Evolutionary conservation across 92 coral and sea anemone genomes (phyloP).

Genomic region (Pocillopora meandrina): DNA sequence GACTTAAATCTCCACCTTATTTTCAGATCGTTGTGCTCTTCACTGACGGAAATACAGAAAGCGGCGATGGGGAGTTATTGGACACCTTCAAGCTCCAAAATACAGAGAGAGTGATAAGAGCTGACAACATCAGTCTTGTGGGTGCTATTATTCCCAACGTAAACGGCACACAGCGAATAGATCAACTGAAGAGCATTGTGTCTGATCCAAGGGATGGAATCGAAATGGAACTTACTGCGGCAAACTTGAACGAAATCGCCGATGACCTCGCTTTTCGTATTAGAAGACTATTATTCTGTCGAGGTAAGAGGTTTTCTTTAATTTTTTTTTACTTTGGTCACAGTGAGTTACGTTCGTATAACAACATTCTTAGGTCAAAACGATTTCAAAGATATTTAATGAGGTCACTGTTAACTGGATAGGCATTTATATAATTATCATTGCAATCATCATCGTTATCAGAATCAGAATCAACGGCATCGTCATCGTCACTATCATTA

Average conservation of each 20-base stretch:
- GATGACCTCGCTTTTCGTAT: background rate
- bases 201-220: slow-evolving; percentile 23
- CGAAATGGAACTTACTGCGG: background rate
- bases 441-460: too few relatives aligned
- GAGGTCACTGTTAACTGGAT: too few relatives aligned
- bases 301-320: background rate
- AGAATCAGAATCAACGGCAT: too few relatives aligned
- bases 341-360: too few relatives aligned
- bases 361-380: too few relatives aligned
- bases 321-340: too few relatives aligned
- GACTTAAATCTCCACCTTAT: background rate
- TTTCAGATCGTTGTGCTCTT: slow-evolving; percentile 22
- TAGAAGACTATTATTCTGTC: background rate
- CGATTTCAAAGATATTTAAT: too few relatives aligned
- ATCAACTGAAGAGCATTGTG: slow-evolving; percentile 22
- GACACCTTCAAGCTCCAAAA: slow-evolving; percentile 15
- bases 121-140: background rate
- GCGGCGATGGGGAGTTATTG: background rate
- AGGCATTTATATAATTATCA: too few relatives aligned
- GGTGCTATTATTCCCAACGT: slow-evolving; percentile 36
- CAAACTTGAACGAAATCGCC: background rate
- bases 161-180: slow-evolving; percentile 19
- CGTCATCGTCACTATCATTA: too few relatives aligned
- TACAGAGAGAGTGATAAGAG: slow-evolving; percentile 6
- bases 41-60: slow-evolving; percentile 27